Evolutionary conservation across 2,113 vertebrate genomes (phyloP), one percentile per base, ranked within the genome.

Genomic region (Heterocephalus glaber): DNA sequence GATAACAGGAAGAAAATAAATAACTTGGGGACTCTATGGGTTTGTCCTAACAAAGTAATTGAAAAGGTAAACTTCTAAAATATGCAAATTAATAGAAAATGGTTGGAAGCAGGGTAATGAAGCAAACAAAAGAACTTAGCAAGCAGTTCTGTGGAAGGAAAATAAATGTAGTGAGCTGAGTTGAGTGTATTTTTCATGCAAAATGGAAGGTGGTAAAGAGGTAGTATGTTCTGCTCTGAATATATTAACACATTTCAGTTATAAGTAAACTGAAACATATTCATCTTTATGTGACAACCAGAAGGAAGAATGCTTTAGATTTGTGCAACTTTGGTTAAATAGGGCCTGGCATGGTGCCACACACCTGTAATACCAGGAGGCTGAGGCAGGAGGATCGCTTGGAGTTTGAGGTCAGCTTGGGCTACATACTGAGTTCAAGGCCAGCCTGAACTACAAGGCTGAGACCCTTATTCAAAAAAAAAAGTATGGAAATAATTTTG

Each of bases 291-390:
- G 20, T 70, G 60, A 66, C 44, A 38, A 84, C 49, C 44, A 87
- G 41, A 56, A 93, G 66, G 17, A 94, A 79, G 54, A 74, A 92
- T n/a, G 41, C 14, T 83, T 96, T 79, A 88, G 61, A 90, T 60
- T 92, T 74, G 33, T 26, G 24, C 11, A 72, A 74, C 10, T 77
- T 89, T 86, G 72, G 49, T 82, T 95, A 70, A 89, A 65, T 58
- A 41, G 22, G 24, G 41, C 72, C 5, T 22, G 22, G 72, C 28
- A 24, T 74, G 24, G 22, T 47, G 24, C 22, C 24, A 13, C 70
- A 74, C 38, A 44, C 11, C 41, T 44, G 26, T 41, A 44, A 74
- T 74, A 10, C 22, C 24, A 12, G 70, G 20, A 74, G 41, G 11
- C 24, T 26, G 70, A 74, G 22, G 70, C 38, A 74, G 24, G 72